Base-by-base conservation (phyloP, 1,140 invertebrate genomes). In the Lepidurus apus region DNA sequence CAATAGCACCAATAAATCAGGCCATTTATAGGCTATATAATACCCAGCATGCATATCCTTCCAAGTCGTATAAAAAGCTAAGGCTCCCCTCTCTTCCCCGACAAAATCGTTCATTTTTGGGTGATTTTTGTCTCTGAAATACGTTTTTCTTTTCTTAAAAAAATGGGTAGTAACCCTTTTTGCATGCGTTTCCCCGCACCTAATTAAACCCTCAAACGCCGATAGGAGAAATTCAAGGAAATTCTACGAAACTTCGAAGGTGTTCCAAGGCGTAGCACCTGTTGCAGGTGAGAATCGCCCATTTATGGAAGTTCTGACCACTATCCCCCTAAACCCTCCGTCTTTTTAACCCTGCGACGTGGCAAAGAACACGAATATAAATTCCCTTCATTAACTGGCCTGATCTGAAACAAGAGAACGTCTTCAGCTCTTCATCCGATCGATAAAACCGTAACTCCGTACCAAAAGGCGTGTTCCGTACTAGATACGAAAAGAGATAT, bases 41-140 rank as follows among this genome's bases (percentile, higher is more conserved):
- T 65, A 21, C 53, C 53, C 53, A 65, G 53, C 17, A 65, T 65
- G 53, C 53, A 65, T 65, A 65, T 65, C 53, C 53, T n/a, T 65
- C 21, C 53, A 21, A 21, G 53, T 65, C 53, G 53, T 65, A 65
- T 65, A 65, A 21, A 9, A 65, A 65, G n/a, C 53, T 1, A 21
- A 65, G n/a, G 21, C 21, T 65, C 21, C 21, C 53, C n/a, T n/a
- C 53, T 21, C 53, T 65, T 21, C 21, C 8, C 1, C n/a, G 10
- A 65, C 53, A 65, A 65, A 34, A 34, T 34, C 34, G 34, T 34
- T 34, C 17, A 13, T 17, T n/a, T 17, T 7, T 21, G 8, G n/a
- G 5, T 65, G 7, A 65, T n/a, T 17, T 65, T 65, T 65, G 53
- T 65, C 53, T 13, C 53, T 65, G 2, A n/a, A 65, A n/a, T 65